phyloP scores from a whole-genome alignment of 2,888 invertebrate species.

The Elegia similella region DNA sequence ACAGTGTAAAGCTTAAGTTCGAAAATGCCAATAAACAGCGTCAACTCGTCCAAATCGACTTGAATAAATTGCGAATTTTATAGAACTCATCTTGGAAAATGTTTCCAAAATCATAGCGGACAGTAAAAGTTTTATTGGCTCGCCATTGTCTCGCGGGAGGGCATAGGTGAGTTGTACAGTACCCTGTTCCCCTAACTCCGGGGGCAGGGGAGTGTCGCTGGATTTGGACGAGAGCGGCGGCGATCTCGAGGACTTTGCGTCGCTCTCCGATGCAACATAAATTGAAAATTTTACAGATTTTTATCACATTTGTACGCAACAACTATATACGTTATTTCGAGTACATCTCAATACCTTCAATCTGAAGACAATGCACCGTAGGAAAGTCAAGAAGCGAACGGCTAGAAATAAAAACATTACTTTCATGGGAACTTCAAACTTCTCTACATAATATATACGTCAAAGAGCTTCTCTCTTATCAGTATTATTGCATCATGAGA shows the following conservation, averaged over 20 bases:
- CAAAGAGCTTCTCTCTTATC: too few relatives aligned
- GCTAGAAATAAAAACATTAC: too few relatives aligned
- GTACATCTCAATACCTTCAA: too few relatives aligned
- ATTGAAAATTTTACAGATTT: too few relatives aligned
- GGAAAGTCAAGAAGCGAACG: too few relatives aligned
- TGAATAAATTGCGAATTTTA: slow-evolving; percentile 68
- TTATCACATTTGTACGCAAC: too few relatives aligned
- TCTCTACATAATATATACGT: too few relatives aligned
- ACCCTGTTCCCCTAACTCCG: too few relatives aligned
- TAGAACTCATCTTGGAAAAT: slow-evolving; percentile 71
- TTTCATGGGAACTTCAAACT: too few relatives aligned
- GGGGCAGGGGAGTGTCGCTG: slow-evolving; percentile 25
- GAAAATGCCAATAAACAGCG: slow-evolving; percentile 50
- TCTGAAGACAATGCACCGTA: too few relatives aligned
- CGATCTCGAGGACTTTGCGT: slow-evolving; percentile 37
- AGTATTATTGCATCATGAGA: too few relatives aligned
- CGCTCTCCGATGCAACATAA: slow-evolving; percentile 29
- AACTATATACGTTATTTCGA: too few relatives aligned
- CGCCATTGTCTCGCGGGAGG: slow-evolving; percentile 58
- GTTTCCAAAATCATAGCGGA: slow-evolving; percentile 71
- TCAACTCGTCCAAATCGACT: slow-evolving; percentile 48
- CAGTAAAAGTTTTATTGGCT: slow-evolving; percentile 76
- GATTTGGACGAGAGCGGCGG: slow-evolving; percentile 30
- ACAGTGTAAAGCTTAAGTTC: slow-evolving; percentile 41
- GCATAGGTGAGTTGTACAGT: slow-evolving; percentile 33